Percentiles rank a stretch among this genome's conserved stretches.
Evolutionary conservation across 2,888 invertebrate genomes (phyloP).

Genomic region (Microplitis deprimator): DNA sequence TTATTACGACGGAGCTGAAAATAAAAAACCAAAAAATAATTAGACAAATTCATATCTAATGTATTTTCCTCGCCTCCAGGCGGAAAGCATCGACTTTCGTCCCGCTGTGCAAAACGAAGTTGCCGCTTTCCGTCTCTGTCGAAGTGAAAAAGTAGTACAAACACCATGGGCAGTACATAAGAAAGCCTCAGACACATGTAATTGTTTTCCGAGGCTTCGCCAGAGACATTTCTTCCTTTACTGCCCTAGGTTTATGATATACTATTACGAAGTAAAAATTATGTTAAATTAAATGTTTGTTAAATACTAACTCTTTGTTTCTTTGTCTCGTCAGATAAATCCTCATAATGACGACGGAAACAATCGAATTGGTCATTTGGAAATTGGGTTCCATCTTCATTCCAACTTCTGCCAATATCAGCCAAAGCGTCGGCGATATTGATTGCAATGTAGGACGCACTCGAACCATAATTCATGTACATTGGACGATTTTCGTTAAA

Average conservation of each 20-base stretch:
- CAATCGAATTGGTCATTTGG: background rate
- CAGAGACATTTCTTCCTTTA: too few species aligned
- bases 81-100: too few species aligned
- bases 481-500: background rate
- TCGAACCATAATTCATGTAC: background rate
- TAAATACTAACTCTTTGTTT: background rate
- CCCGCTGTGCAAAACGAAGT: too few species aligned
- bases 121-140: too few species aligned
- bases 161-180: too few species aligned
- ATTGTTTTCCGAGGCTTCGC: too few species aligned
- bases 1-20: background rate
- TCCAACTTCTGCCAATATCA: background rate
- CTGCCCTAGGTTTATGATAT: too few species aligned
- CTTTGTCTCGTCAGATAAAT: background rate
- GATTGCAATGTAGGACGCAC: background rate
- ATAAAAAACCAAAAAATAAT: background rate
- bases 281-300: too few species aligned
- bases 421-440: background rate
- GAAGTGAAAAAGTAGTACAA: too few species aligned
- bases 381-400: background rate
- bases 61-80: too few species aligned
- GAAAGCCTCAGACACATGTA: too few species aligned
- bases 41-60: background rate
- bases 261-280: too few species aligned
- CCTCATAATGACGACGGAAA: background rate